phyloP scores from a whole-genome alignment of 2,113 vertebrate genomes.

The Hemibates koningsi region DNA sequence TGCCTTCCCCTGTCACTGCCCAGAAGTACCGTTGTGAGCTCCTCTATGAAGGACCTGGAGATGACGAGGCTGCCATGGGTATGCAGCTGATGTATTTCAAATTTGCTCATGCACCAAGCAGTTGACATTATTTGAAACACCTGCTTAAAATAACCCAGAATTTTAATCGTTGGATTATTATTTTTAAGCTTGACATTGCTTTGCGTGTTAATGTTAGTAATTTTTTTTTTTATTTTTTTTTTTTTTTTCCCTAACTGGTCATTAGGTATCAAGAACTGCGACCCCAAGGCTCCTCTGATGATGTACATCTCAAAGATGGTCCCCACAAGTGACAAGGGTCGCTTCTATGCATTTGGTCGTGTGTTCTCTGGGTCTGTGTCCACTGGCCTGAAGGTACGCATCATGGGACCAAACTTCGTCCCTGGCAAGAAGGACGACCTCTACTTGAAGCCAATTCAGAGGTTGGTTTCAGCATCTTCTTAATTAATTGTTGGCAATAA shows the following conservation, averaged over 20 bases:
- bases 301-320: slow-evolving; percentile 99
- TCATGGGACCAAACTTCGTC: slow-evolving; percentile 94
- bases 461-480: slow-evolving; percentile 64
- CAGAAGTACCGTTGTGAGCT: slow-evolving; percentile 95
- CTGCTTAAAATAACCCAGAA: neutral
- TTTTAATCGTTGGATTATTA: neutral
- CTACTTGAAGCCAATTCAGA: slow-evolving; percentile 93
- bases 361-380: slow-evolving; percentile 91
- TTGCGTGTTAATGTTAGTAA: neutral
- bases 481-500: neutral
- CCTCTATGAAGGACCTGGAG: slow-evolving; percentile 89
- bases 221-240: too few relatives aligned
- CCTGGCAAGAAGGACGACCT: slow-evolving; percentile 96
- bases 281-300: slow-evolving; percentile 90
- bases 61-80: slow-evolving; percentile 95
- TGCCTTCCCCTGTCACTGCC: slow-evolving; percentile 92
- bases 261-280: slow-evolving; percentile 92
- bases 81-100: neutral
- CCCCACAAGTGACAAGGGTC: slow-evolving; percentile 90
- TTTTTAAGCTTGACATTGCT: neutral
- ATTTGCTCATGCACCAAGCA: neutral
- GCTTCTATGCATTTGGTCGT: slow-evolving; percentile 93
- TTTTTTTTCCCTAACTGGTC: neutral
- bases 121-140: neutral
- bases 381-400: slow-evolving; percentile 89